A percentile compares a stretch with the other conserved stretches of the same genome.
These are phyloP conservation scores for Tragelaphus buxtoni DNA, from an alignment of 2,113 vertebrate species.

Conservation along the genomic window DNA sequence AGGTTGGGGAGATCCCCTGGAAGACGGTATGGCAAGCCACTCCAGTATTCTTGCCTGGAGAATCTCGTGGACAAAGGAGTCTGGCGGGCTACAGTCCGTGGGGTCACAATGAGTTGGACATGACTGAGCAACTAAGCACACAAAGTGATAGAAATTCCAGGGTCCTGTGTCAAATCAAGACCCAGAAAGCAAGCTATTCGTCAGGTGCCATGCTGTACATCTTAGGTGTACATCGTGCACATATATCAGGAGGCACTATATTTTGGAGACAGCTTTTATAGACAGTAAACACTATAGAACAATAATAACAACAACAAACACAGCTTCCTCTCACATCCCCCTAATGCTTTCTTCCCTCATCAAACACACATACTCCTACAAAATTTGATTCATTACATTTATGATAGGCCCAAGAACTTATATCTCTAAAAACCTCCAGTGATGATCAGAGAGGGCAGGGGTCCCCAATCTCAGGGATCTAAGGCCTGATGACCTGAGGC, in stretches of 20 bases:
- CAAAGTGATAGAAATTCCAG: neutral
- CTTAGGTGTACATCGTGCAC: neutral
- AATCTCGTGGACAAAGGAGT: neutral
- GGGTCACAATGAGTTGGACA: neutral
- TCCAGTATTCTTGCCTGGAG: neutral
- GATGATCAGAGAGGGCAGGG: neutral
- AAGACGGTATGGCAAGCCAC: neutral
- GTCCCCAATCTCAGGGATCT: neutral
- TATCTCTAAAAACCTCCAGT: neutral
- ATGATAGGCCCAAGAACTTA: neutral
- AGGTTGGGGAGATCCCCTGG: neutral
- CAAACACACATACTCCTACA: neutral
- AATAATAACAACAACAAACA: neutral
- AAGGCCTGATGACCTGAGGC: neutral
- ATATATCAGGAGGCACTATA: neutral
- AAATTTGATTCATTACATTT: neutral
- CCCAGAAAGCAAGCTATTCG: neutral
- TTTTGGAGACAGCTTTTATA: neutral
- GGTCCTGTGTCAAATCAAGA: neutral
- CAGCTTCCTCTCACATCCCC: neutral
- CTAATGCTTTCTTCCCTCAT: neutral
- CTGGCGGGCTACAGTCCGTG: neutral
- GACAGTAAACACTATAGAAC: neutral
- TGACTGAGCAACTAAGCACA: neutral
- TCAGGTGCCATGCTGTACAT: neutral